Conservation (phyloP, 1,140 invertebrate species). For the Kradibia gibbosae region DNA sequence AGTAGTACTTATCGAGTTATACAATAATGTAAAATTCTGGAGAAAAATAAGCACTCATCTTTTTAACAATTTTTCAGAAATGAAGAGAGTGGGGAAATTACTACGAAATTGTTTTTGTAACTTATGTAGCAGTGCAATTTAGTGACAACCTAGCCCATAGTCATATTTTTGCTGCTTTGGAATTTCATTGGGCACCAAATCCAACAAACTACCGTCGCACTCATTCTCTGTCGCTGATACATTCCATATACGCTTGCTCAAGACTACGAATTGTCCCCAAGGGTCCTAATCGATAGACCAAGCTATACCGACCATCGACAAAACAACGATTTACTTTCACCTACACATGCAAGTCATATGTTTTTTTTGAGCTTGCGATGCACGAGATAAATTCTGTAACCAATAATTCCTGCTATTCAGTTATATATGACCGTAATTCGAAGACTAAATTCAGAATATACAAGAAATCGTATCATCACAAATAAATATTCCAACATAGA, state of each 20-base stretch:
- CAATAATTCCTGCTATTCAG: slow-evolving; percentile 52
- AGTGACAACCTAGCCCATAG: too few species aligned
- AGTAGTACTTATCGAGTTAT: too few species aligned
- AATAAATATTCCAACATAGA: too few species aligned
- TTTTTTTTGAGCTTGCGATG: slow-evolving; percentile 61
- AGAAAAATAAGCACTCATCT: too few species aligned
- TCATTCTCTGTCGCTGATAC: background rate
- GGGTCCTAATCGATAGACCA: slow-evolving; percentile 2
- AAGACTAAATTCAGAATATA: too few species aligned
- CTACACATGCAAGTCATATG: slow-evolving; percentile 44
- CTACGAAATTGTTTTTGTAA: background rate
- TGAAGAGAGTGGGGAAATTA: slow-evolving; percentile 7
- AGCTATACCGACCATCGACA: background rate
- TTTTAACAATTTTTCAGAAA: slow-evolving; percentile 5
- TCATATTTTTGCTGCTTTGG: background rate
- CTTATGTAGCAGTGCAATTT: background rate
- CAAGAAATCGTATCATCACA: too few species aligned
- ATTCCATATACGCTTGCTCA: background rate
- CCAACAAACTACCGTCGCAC: background rate
- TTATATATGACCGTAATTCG: background rate
- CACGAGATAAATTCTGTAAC: slow-evolving; percentile 62
- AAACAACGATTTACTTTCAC: slow-evolving; percentile 19
- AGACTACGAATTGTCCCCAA: background rate
- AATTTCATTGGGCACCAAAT: background rate
- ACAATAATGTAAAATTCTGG: too few species aligned